Evolutionary conservation across 2,797 vertebrate genomes (phyloP).

Genomic region (Rousettus madagascariensis): DNA sequence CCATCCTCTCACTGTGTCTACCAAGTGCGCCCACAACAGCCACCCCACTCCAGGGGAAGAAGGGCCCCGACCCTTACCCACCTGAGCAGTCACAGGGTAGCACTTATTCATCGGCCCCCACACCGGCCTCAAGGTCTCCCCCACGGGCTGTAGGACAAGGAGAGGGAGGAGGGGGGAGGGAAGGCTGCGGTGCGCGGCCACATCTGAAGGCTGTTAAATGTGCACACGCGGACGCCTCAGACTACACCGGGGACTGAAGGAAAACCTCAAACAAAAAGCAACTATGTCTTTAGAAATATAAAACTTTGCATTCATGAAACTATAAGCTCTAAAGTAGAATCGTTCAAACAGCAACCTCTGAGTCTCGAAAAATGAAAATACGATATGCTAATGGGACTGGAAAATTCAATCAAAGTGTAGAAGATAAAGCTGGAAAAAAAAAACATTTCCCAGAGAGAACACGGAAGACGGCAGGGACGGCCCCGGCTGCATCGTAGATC

Average conservation of each 20-base stretch:
- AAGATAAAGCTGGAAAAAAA: background rate
- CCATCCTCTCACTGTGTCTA: background rate
- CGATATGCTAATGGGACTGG: background rate
- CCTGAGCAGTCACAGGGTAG: constrained; percentile 27
- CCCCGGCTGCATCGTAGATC: background rate
- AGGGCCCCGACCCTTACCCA: background rate
- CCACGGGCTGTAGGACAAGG: background rate
- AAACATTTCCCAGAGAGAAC: background rate
- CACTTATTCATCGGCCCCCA: constrained; percentile 60
- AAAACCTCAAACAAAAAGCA: background rate
- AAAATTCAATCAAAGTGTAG: background rate
- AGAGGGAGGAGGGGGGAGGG: background rate
- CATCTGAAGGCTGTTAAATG: accelerated
- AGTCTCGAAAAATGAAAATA: background rate
- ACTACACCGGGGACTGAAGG: accelerated
- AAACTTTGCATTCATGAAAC: background rate
- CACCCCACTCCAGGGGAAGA: background rate
- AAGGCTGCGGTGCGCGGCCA: background rate
- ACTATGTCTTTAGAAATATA: background rate
- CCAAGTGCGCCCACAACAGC: background rate
- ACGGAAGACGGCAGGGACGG: background rate
- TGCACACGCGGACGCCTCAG: accelerated
- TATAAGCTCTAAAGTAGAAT: background rate
- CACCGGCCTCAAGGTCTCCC: constrained; percentile 37
- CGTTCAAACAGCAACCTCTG: background rate